These are phyloP conservation scores for Perccottus glenii DNA, from an alignment of 2,113 vertebrate genomes.

Conservation along the genomic window DNA sequence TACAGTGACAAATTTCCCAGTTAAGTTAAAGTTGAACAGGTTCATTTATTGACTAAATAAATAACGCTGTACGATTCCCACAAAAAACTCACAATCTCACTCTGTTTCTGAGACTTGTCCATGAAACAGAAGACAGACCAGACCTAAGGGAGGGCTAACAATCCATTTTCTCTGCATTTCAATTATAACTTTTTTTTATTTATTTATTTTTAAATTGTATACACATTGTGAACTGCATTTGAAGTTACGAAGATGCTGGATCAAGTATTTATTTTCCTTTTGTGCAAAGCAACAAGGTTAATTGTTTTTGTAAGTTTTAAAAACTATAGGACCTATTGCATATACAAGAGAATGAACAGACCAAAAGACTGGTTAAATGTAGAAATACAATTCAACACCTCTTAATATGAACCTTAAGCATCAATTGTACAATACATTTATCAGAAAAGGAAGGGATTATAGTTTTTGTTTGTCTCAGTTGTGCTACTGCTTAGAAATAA, in stretches of 20 bases:
- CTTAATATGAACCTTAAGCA: no score
- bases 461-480: conserved; percentile 13
- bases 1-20: conserved; percentile 10
- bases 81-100: not conserved
- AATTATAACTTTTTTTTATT: no score
- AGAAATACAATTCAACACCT: no score
- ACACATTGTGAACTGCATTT: not conserved
- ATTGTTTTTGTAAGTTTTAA: no score
- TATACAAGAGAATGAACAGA: no score
- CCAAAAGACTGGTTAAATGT: no score
- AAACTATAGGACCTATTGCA: no score
- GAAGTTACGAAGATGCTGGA: no score
- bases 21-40: conserved; percentile 15
- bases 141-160: not conserved
- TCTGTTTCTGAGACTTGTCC: conserved; percentile 22
- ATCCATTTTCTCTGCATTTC: not conserved
- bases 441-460: conserved; percentile 56
- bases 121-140: not conserved
- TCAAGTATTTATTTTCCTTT: no score
- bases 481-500: conserved; percentile 4
- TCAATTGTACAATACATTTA: no score
- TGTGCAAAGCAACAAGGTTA: no score
- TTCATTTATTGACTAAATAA: conserved; percentile 16
- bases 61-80: conserved; percentile 13
- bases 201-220: not conserved